Evolutionary conservation across 2,113 vertebrate genomes (phyloP).

Genomic region (Pleuronectes platessa): DNA sequence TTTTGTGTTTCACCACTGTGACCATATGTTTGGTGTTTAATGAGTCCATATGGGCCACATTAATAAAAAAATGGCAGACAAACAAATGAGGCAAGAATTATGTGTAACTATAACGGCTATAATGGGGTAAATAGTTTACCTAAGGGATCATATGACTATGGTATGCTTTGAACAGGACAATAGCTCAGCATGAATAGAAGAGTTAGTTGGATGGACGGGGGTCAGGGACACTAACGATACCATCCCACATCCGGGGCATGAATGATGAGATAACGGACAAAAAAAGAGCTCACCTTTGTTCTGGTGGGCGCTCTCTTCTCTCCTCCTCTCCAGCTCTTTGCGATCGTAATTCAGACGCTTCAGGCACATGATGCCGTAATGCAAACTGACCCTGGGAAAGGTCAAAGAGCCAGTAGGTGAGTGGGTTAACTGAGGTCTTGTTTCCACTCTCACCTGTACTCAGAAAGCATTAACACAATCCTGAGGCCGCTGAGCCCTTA

Average conservation of each 20-base stretch:
- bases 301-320: slow-evolving; percentile 90
- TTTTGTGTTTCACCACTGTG: neutral
- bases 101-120: neutral
- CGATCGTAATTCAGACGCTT: slow-evolving; percentile 94
- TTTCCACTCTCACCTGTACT: slow-evolving; percentile 44
- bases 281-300: slow-evolving; percentile 84
- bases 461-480: slow-evolving; percentile 40
- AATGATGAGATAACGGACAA: slow-evolving; percentile 4
- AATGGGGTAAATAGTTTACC: neutral
- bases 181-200: slow-evolving; percentile 1
- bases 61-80: neutral
- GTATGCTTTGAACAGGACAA: slow-evolving; percentile 10
- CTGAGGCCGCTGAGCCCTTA: slow-evolving; percentile 29
- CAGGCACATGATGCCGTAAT: slow-evolving; percentile 96
- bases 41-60: no score
- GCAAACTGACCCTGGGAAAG: slow-evolving; percentile 89
- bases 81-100: neutral
- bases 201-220: neutral
- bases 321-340: slow-evolving; percentile 91
- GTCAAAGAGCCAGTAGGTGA: slow-evolving; percentile 53
- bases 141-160: neutral
- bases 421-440: slow-evolving; percentile 41
- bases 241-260: neutral
- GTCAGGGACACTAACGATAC: neutral
- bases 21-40: neutral